Base-by-base conservation (phyloP, 2,797 vertebrate species). In the Ptychadena robeensis region DNA sequence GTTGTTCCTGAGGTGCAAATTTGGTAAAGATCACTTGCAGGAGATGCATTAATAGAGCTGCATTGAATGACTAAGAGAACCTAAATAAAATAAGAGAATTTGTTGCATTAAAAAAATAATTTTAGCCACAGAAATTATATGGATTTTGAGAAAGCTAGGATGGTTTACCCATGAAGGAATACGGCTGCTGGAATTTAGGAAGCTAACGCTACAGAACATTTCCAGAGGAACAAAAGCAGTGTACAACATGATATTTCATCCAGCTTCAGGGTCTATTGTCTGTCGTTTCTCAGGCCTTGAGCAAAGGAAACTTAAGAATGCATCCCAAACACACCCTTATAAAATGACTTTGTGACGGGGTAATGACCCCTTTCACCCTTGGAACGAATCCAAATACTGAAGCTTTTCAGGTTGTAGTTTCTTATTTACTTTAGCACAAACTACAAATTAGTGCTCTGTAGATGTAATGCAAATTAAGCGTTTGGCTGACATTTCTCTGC, bases 261-360 rank as follows among this genome's bases (percentile, higher is more conserved):
- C 81, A 83, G 74, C 74, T 38, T 31, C 38, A 61, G 59, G 28
- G 61, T 35, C 75, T 83, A 83, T 83, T 72, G 80, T 35, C 30
- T 79, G 70, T 73, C 65, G 14, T 85, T 81, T 32, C 32, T 25
- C 28, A 79, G 75, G 44, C 57, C 85, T 59, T 37, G 61, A 78
- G 37, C 53, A 80, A 81, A 79, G 80, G 40, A 88, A 91, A 88
- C 85, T 86, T 89, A 88, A 90, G 88, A 89, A 89, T 85, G 77
- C 73, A 86, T 87, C 86, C 37, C 44, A 85, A 85, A 85, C 32
- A 87, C 73, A 85, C 74, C 37, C 82, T 88, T 87, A 85, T 80
- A 76, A 48, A 82, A 88, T 87, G 86, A 53, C 79, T 88, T 79
- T n/a, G 14, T 76, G 87, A 64, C 71, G 64, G 28, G 85, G 79